Conservation (phyloP, 2,797 vertebrate species). For the Alcedo quadribrachys region DNA sequence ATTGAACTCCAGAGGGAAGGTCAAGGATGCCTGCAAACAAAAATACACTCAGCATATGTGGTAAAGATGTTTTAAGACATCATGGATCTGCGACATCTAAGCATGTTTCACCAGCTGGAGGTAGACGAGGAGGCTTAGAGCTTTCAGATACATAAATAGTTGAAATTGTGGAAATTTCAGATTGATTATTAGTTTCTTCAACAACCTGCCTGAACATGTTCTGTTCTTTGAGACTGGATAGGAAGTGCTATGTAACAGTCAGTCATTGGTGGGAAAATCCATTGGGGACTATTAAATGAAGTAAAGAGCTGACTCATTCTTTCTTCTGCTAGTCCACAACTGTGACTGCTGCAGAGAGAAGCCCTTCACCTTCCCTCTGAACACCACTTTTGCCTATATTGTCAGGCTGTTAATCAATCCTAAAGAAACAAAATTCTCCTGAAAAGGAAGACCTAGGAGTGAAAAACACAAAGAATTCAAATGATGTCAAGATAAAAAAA, state of each 20-base stretch:
- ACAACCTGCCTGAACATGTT: neutral
- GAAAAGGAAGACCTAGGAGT: neutral
- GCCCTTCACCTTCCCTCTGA: neutral
- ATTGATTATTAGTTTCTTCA: neutral
- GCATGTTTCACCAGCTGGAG: neutral
- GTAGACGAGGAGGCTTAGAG: neutral
- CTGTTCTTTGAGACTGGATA: neutral
- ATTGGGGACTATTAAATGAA: neutral
- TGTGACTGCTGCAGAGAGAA: neutral
- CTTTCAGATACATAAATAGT: neutral
- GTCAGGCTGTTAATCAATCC: neutral
- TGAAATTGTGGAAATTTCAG: neutral
- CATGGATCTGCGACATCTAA: neutral
- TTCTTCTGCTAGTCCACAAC: neutral
- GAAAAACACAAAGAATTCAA: neutral
- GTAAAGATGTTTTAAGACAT: neutral
- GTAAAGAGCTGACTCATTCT: neutral
- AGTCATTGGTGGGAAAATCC: neutral
- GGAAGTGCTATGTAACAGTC: neutral
- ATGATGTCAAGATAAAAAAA: neutral
- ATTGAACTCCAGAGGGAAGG: neutral
- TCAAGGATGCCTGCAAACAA: neutral
- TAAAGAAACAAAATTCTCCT: neutral
- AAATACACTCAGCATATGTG: neutral
- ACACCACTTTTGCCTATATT: neutral